Evolutionary conservation across 1,140 invertebrate species (phyloP), one percentile per base, ranked within the genome.

Genomic region (Zaprionus tsacasi): DNA sequence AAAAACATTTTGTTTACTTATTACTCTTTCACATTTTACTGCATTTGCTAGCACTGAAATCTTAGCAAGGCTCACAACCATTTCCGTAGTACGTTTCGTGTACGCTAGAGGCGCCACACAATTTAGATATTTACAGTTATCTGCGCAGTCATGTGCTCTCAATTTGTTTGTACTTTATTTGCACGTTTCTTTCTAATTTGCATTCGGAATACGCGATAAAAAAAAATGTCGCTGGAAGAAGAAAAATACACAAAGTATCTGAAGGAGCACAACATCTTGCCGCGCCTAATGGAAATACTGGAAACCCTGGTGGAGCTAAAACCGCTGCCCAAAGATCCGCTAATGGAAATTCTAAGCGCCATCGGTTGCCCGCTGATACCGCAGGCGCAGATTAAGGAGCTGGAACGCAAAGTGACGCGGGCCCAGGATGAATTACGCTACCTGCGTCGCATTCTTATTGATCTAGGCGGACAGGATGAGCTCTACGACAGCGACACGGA

Each of bases 351-450:
- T 35, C 15, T 88, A 7, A 69, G 81, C 21, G 70, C 36, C 0
- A 33, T 89, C 3, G 75, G 70, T 2, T 90, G 81, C 45, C 85
- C 78, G 3, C 55, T 90, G 0, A 90, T 85, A 50, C 78, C 86
- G 2, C 86, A 81, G 71, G 70, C 81, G 0, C 76, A 89, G 66
- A 86, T 89, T 78, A 90, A 90, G 36, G 50, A 78, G 3, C 54
- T 89, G 64, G 83, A 88, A 40, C 74, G 80, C 13, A 73, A 88
- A 6, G 83, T 88, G 1, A 68, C 80, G 0, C 78, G 78, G 3
- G 85, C 85, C 4, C 73, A 89, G 13, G 81, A 88, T 6, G 83
- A 88, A 6, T n/a, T 88, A 45, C 83, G 83, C 7, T 70, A 81
- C 11, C 55, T 88, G 54, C 81, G 81, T 0, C 78, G 81, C 21